Conservation (phyloP, 2,797 vertebrate species). For the Cyprinodon diabolis region DNA sequence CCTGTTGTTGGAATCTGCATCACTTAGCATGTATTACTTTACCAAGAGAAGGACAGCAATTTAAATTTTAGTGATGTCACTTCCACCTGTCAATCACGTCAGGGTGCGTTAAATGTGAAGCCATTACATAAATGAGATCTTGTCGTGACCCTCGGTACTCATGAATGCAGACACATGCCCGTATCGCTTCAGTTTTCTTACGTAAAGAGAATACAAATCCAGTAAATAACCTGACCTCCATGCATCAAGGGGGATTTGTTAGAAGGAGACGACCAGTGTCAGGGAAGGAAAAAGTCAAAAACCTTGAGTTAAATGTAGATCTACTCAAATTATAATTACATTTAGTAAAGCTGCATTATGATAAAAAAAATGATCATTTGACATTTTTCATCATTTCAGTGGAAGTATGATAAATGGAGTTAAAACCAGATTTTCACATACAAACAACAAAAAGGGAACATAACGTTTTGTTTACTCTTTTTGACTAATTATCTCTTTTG, state of each 20-base stretch:
- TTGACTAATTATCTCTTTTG: not conserved
- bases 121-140: constrained; percentile 83
- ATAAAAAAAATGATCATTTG: not conserved
- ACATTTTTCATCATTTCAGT: too few relatives aligned
- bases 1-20: constrained; percentile 62
- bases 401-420: not conserved
- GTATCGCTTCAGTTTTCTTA: constrained; percentile 31
- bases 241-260: not conserved
- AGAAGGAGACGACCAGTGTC: not conserved
- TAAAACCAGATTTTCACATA: not conserved
- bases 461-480: not conserved
- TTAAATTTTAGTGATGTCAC: constrained; percentile 79
- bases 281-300: not conserved
- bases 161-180: constrained; percentile 22
- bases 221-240: constrained; percentile 3
- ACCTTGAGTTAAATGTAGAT: not conserved
- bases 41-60: constrained; percentile 65
- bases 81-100: constrained; percentile 76
- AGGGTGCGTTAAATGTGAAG: constrained; percentile 67
- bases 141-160: constrained; percentile 65
- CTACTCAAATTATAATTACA: not conserved
- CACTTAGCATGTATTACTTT: constrained; percentile 70
- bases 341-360: not conserved
- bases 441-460: too few relatives aligned
- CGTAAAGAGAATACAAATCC: constrained; percentile 54